These are phyloP conservation scores for Knipowitschia caucasica DNA, from an alignment of 2,797 vertebrate genomes.

Conservation along the genomic window DNA sequence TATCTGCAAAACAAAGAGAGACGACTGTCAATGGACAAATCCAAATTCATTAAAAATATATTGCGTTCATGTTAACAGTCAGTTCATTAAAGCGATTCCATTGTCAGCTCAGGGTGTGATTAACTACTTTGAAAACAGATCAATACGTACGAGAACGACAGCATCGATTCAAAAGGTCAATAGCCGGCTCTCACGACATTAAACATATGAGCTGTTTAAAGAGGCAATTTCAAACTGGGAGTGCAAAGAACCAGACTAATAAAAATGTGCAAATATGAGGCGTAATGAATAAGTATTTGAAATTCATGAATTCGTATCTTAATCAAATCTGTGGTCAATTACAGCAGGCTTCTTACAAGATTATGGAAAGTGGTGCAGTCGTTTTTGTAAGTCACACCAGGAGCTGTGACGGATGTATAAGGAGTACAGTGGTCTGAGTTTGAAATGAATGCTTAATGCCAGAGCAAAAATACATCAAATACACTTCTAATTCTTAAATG, in stretches of 20 bases:
- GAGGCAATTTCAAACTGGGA: not conserved
- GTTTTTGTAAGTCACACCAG: not conserved
- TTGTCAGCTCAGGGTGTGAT: not conserved
- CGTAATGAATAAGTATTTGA: not conserved
- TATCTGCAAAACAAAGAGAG: conserved; percentile 74
- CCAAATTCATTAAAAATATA: not conserved
- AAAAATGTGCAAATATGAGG: not conserved
- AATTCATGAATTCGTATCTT: conserved; percentile 5
- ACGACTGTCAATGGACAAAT: conserved; percentile 29
- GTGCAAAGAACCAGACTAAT: not conserved
- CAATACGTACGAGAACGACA: not conserved
- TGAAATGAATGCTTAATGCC: not conserved
- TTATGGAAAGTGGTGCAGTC: not conserved
- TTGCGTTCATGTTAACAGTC: conserved; percentile 16
- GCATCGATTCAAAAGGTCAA: conserved; percentile 9
- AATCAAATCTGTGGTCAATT: conserved; percentile 6
- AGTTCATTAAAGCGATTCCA: not conserved
- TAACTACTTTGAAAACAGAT: conserved; percentile 1
- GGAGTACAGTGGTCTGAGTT: not conserved
- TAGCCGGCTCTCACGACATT: not conserved
- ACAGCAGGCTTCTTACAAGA: not conserved
- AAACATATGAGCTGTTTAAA: not conserved
- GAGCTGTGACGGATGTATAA: not conserved
- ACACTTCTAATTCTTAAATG: too few relatives aligned
- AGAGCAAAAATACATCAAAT: not conserved